Conservation (phyloP, 2,113 vertebrate genomes). For the Bungarus multicinctus region DNA sequence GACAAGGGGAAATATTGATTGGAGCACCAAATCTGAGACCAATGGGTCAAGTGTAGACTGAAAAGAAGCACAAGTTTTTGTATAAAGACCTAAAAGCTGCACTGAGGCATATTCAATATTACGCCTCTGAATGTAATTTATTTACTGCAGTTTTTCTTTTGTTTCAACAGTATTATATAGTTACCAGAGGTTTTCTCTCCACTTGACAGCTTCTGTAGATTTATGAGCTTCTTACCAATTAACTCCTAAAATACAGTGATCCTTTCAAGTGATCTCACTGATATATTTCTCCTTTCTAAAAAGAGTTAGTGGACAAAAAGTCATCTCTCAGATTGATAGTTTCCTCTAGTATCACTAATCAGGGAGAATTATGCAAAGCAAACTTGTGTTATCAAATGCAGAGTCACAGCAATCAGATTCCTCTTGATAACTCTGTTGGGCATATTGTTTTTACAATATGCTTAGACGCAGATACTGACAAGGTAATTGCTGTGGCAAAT, state of each 20-base stretch:
- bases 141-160: conserved; percentile 10
- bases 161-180: conserved; percentile 23
- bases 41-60: neutral
- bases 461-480: conserved; percentile 32
- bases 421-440: conserved; percentile 28
- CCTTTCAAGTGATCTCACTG: conserved; percentile 33
- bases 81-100: neutral
- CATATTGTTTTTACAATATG: conserved; percentile 36
- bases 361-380: conserved; percentile 33
- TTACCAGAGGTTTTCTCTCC: conserved; percentile 27
- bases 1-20: neutral
- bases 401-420: conserved; percentile 36
- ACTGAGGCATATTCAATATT: neutral
- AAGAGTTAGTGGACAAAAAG: conserved; percentile 28
- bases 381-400: conserved; percentile 43
- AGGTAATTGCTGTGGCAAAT: conserved; percentile 45
- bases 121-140: neutral
- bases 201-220: conserved; percentile 10
- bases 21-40: neutral
- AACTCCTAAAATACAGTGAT: conserved; percentile 18
- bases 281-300: conserved; percentile 14
- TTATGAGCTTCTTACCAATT: conserved; percentile 43
- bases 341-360: conserved; percentile 51
- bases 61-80: neutral
- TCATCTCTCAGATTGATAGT: conserved; percentile 28